Percentiles rank a stretch among this genome's conserved stretches.
phyloP scores from a whole-genome alignment of 2,797 vertebrate species.

The Molossus alvarezi region DNA sequence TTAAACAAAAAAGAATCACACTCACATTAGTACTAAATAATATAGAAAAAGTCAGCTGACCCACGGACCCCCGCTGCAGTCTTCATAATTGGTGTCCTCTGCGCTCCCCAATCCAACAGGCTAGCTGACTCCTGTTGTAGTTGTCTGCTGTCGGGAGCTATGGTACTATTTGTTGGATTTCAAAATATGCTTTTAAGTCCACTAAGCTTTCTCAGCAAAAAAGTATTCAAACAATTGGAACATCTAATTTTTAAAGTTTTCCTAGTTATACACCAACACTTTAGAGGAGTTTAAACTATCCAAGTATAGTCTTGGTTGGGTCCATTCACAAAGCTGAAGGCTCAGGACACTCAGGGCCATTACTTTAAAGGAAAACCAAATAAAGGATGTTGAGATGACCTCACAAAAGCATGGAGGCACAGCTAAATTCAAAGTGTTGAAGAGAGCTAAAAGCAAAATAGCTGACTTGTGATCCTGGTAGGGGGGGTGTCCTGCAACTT shows the following conservation, averaged over 20 bases:
- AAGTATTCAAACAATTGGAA: conserved; percentile 60
- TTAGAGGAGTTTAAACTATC: conserved; percentile 23
- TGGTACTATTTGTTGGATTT: conserved; percentile 20
- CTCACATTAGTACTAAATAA: conserved; percentile 89
- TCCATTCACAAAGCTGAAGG: conserved; percentile 46
- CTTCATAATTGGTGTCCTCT: conserved; percentile 43
- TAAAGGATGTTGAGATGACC: not conserved
- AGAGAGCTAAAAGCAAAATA: conserved; percentile 46
- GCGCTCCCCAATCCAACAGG: not conserved
- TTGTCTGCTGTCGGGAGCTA: conserved; percentile 45
- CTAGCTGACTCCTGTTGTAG: not conserved
- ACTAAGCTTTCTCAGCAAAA: conserved; percentile 65
- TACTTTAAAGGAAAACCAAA: conserved; percentile 49
- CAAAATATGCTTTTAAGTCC: conserved; percentile 48
- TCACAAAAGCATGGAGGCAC: conserved; percentile 51
- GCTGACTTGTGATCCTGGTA: not conserved
- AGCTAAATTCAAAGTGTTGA: not conserved
- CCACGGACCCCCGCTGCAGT: conserved; percentile 73
- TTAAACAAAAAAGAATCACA: conserved; percentile 60
- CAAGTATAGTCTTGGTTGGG: not conserved
- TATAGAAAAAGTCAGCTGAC: conserved; percentile 76
- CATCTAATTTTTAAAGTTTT: conserved; percentile 59
- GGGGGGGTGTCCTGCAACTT: not conserved
- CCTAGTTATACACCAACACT: conserved; percentile 16
- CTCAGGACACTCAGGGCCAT: conserved; percentile 3